A percentile compares a stretch with the other conserved stretches of the same genome.
phyloP scores from a whole-genome alignment of 2,888 invertebrate genomes.

The Monoplex corrugatus region DNA sequence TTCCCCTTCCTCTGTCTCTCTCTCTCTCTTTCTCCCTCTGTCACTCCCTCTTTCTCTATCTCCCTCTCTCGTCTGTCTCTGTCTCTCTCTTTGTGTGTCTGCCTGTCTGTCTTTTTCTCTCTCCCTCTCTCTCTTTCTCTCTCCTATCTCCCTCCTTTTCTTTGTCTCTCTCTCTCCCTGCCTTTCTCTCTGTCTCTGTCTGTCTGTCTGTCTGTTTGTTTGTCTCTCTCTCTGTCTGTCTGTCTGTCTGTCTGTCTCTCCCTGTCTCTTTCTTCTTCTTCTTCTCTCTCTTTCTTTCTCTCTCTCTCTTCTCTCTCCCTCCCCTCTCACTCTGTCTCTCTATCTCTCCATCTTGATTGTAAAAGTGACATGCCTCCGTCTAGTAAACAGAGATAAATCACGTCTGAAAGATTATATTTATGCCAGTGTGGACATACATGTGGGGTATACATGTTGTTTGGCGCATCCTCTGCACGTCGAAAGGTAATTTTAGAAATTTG shows the following conservation, averaged over 20 bases:
- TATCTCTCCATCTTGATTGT: no score
- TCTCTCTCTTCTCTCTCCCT: neutral
- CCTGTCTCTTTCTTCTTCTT: neutral
- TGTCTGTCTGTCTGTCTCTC: neutral
- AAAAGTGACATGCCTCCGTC: no score
- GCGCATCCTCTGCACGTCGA: no score
- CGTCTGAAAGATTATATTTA: no score
- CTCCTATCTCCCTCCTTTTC: neutral
- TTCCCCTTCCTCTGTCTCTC: neutral
- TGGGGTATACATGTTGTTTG: no score
- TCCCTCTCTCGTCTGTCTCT: neutral
- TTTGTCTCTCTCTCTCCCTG: neutral
- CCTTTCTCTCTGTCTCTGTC: neutral
- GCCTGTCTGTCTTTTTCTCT: neutral
- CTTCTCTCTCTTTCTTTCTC: neutral
- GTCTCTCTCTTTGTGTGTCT: neutral
- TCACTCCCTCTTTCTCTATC: neutral
- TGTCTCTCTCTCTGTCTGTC: neutral
- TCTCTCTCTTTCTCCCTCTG: neutral
- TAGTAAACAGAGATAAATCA: no score
- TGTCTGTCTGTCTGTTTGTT: neutral
- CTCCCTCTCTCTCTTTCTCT: neutral
- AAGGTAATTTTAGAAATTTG: no score
- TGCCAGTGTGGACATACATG: no score
- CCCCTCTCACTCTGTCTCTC: neutral